phyloP scores from a whole-genome alignment of 2,888 invertebrate species.

The Brenthis ino region DNA sequence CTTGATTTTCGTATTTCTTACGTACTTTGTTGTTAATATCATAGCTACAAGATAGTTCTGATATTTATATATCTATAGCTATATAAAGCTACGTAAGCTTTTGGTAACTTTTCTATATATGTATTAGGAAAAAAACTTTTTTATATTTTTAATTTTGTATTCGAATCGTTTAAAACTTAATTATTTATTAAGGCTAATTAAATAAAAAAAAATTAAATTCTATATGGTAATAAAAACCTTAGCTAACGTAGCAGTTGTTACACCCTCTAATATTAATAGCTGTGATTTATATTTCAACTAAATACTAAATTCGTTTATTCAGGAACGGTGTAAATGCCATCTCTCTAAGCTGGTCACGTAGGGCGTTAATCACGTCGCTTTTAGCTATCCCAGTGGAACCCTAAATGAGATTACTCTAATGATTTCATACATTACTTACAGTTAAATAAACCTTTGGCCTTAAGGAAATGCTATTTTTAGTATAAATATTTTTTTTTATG shows the following conservation, averaged over 20 bases:
- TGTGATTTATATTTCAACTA: constrained; percentile 19
- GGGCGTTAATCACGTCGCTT: constrained; percentile 30
- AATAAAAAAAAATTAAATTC: too few species aligned
- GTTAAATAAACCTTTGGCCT: constrained; percentile 8
- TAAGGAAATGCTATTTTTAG: not conserved
- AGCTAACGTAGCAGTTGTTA: too few species aligned
- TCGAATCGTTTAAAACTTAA: too few species aligned
- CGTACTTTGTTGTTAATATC: not conserved
- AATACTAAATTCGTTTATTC: constrained; percentile 20
- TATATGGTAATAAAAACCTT: too few species aligned
- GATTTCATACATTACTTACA: constrained; percentile 24
- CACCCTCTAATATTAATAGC: not conserved
- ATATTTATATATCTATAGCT: too few species aligned
- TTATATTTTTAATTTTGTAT: too few species aligned
- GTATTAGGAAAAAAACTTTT: too few species aligned
- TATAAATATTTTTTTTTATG: too few species aligned
- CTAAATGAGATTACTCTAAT: constrained; percentile 30
- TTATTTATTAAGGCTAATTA: too few species aligned
- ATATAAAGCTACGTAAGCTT: too few species aligned
- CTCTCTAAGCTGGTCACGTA: constrained; percentile 27
- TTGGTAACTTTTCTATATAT: too few species aligned
- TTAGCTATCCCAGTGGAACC: constrained; percentile 31
- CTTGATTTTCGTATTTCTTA: not conserved
- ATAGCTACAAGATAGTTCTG: too few species aligned
- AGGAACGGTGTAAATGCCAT: constrained; percentile 17